Percentiles rank a stretch among this genome's conserved stretches.
phyloP scores from a whole-genome alignment of 1,140 invertebrate species.

The Vollenhovia emeryi region DNA sequence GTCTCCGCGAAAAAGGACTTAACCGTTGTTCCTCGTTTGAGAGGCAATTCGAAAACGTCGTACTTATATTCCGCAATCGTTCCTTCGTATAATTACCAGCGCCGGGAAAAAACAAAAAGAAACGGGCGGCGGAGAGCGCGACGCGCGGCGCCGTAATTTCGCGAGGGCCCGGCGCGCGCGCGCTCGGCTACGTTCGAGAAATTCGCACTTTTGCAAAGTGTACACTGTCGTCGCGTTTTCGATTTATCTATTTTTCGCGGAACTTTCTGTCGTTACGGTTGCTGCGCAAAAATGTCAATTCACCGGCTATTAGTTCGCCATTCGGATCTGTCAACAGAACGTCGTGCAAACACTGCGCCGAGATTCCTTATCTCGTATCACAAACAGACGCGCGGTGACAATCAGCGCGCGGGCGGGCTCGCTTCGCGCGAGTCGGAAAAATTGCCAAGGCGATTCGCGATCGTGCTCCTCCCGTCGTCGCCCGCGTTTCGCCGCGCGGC shows the following conservation, averaged over 20 bases:
- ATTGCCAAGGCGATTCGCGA: constrained; percentile 64
- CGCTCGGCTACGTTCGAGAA: background rate
- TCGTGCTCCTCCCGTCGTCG: background rate
- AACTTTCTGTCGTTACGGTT: constrained; percentile 23
- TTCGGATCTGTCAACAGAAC: constrained; percentile 64
- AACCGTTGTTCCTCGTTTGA: constrained; percentile 34
- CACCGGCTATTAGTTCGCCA: constrained; percentile 46
- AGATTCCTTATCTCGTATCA: constrained; percentile 72
- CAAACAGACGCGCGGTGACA: constrained; percentile 62
- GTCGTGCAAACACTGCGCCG: constrained; percentile 66
- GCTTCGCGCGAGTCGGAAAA: constrained; percentile 63
- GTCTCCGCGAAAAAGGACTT: constrained; percentile 51
- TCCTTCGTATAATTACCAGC: constrained; percentile 16
- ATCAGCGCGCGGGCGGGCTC: constrained; percentile 49
- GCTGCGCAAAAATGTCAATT: constrained; percentile 42
- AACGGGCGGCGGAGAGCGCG: background rate
- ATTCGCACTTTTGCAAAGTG: background rate
- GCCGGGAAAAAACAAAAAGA: background rate
- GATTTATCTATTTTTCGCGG: background rate
- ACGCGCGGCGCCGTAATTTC: background rate
- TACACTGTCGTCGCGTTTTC: background rate
- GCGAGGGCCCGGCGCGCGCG: background rate
- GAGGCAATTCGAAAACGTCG: constrained; percentile 30
- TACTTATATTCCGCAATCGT: constrained; percentile 29
- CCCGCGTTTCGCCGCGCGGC: background rate